Evolutionary conservation across 2,113 vertebrate genomes (phyloP), one percentile per base, ranked within the genome.

Genomic region (Phycodurus eques): DNA sequence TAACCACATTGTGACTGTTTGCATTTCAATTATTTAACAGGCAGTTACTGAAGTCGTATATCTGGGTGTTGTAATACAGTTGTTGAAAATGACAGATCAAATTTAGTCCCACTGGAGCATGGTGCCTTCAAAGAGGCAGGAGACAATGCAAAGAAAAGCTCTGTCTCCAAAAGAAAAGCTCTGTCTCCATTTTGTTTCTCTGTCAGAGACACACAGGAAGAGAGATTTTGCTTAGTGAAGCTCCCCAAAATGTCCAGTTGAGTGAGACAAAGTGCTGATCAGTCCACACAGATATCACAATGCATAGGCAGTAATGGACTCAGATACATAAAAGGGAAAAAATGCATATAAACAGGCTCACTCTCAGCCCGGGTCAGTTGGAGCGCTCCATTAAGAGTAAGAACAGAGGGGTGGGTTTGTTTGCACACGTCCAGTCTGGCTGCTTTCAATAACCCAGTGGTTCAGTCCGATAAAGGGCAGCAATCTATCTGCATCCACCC

Each of bases 401-500:
- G 83, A 85, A 85, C 64, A 77, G 72, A 81, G 83, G 86, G 87
- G 88, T 86, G 87, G 1, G 7, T 68, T 62, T 71, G 73, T 74
- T 74, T 46, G 63, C 67, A 77, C 73, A 67, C 70, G 84, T 84
- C 82, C 84, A 81, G 79, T 71, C 73, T 83, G 80, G 72, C 77
- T 83, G 74, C 74, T 70, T 88, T 87, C 87, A 90, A 89, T 88
- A 88, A 87, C 78, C 86, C 82, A 85, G 86, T 93, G 89, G 85
- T 91, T 89, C 88, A 87, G 91, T 90, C 91, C 80, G 88, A 92
- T 92, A 93, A 93, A 93, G 91, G 92, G 87, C 91, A 90, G 89
- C 86, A 85, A 92, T 93, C 92, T 89, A 92, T 94, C 91, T 92
- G 91, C 89, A 88, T 83, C 85, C 89, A 81, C 91, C 84, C 85